Percentiles rank a stretch among this genome's conserved stretches.
These are phyloP conservation scores for Nipponacmea schrenckii DNA, from an alignment of 2,888 invertebrate genomes.

Conservation along the genomic window DNA sequence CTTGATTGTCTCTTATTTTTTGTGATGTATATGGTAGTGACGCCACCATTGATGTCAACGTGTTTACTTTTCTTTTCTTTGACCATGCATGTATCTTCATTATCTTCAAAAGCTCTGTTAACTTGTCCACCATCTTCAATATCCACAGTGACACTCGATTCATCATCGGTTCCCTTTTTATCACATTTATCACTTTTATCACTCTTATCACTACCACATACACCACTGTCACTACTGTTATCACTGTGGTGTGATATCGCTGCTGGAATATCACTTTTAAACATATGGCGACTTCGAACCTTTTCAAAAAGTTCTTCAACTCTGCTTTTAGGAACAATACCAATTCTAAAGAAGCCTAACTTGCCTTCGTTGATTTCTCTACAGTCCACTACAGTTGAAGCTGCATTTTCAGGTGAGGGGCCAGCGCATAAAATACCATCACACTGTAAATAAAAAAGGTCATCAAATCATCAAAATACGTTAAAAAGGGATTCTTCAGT, in stretches of 20 bases:
- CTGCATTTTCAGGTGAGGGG: slow-evolving; percentile 46
- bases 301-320: slow-evolving; percentile 43
- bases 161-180: neutral
- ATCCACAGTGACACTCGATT: neutral
- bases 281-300: slow-evolving; percentile 29
- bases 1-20: neutral
- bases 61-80: neutral
- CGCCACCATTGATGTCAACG: neutral
- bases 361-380: slow-evolving; percentile 40
- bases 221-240: slow-evolving; percentile 10
- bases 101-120: neutral
- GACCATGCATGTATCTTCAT: neutral
- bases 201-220: slow-evolving; percentile 14
- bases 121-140: neutral
- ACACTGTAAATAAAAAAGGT: slow-evolving; percentile 31
- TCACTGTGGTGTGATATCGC: slow-evolving; percentile 1
- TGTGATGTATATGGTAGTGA: neutral
- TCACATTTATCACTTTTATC: no score
- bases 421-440: slow-evolving; percentile 50
- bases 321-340: slow-evolving; percentile 43
- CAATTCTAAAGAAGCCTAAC: slow-evolving; percentile 47
- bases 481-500: no score
- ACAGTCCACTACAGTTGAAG: slow-evolving; percentile 51
- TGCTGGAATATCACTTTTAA: slow-evolving; percentile 18
- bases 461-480: neutral